Conservation (phyloP, 2,888 invertebrate species). For the Schrankia costaestrigalis region DNA sequence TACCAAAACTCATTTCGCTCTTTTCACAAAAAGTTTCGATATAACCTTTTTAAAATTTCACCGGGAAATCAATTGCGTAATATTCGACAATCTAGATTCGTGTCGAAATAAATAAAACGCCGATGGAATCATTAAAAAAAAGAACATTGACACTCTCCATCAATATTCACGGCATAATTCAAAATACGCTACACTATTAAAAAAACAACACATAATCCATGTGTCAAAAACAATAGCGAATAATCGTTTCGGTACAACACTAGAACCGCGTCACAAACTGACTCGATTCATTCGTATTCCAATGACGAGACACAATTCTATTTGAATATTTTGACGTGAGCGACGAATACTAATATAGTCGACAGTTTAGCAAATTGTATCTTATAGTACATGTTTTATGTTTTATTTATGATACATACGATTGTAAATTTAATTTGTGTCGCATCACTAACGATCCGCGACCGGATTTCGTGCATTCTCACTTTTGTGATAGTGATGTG, state of each 20-base stretch:
- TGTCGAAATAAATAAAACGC: too few relatives aligned
- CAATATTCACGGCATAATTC: constrained; percentile 43
- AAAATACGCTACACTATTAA: constrained; percentile 37
- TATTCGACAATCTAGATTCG: constrained; percentile 28
- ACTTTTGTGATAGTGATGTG: constrained; percentile 32
- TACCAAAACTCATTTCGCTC: too few relatives aligned
- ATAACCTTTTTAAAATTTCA: constrained; percentile 6
- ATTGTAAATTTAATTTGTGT: constrained; percentile 59
- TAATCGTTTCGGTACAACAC: constrained; percentile 51
- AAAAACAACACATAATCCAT: constrained; percentile 38
- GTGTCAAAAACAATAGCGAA: constrained; percentile 45
- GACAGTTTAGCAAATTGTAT: constrained; percentile 71
- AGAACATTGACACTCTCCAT: constrained; percentile 24
- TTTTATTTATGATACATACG: constrained; percentile 66
- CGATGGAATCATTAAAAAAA: too few relatives aligned
- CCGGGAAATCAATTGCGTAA: constrained; percentile 18
- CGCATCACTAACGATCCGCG: constrained; percentile 32
- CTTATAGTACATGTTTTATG: constrained; percentile 56
- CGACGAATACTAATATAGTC: constrained; percentile 60
- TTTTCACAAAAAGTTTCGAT: too few relatives aligned
- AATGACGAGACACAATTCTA: constrained; percentile 61
- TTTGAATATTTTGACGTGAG: constrained; percentile 72
- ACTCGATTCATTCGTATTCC: constrained; percentile 62
- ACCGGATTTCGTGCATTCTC: constrained; percentile 31
- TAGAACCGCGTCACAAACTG: constrained; percentile 41